Evolutionary conservation across 2,888 invertebrate genomes (phyloP).

Genomic region (Luperina nickerlii): DNA sequence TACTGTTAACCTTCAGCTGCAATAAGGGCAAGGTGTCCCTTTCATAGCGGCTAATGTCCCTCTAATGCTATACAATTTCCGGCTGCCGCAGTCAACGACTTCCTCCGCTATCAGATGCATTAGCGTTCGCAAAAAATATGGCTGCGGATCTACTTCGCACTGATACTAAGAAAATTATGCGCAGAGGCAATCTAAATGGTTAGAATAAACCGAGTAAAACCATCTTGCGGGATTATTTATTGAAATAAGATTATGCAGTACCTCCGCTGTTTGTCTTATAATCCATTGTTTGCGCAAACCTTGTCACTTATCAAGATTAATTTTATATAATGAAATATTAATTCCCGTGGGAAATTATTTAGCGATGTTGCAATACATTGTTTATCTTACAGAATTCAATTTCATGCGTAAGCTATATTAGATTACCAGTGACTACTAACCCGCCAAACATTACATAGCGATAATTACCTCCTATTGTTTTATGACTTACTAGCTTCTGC

Average conservation of each 20-base stretch:
- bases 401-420: constrained; percentile 51
- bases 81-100: constrained; percentile 74
- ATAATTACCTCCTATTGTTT: constrained; percentile 30
- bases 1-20: constrained; percentile 57
- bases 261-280: constrained; percentile 43
- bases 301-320: constrained; percentile 59
- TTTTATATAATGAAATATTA: constrained; percentile 58
- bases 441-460: constrained; percentile 25
- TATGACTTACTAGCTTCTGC: not conserved
- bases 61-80: constrained; percentile 86
- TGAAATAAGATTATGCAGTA: constrained; percentile 51
- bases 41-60: constrained; percentile 82
- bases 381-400: constrained; percentile 46
- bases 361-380: constrained; percentile 39
- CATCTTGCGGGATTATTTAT: constrained; percentile 60
- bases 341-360: constrained; percentile 61
- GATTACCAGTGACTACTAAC: constrained; percentile 31
- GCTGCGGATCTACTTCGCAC: constrained; percentile 63
- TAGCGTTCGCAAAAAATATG: constrained; percentile 77
- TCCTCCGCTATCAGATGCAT: constrained; percentile 79
- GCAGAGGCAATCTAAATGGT: constrained; percentile 57
- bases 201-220: constrained; percentile 28
- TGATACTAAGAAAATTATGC: constrained; percentile 67
- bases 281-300: constrained; percentile 57
- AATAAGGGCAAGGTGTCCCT: constrained; percentile 75